Base-by-base conservation (phyloP, 2,888 invertebrate species). In the Campoplex nolae region DNA sequence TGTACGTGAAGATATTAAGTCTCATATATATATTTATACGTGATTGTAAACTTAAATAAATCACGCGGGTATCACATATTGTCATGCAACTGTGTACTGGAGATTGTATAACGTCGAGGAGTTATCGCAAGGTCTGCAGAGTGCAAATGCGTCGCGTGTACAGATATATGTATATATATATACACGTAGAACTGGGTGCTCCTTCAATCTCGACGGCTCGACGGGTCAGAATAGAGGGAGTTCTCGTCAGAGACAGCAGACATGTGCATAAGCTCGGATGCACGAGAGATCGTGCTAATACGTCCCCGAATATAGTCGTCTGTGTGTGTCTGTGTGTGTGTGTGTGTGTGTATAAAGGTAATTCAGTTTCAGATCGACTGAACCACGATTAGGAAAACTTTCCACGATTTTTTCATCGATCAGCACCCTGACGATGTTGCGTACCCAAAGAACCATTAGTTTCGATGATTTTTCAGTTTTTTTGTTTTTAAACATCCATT, bases 41-140 rank as follows among this genome's bases (percentile, higher is more conserved):
- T 42, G 9, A 35, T 68, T 68, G 42, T 75, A 70, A 67, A 51
- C 62, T 35, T 38, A 54, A n/a, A 76, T 67, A 81, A 84, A 84
- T 84, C 74, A 81, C 42, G 62, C 23, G 74, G 81, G 74, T 74
- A 82, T 84, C 81, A 54, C 77, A 79, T 78, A 71, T 73, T 84
- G 76, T 62, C 84, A 62, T 80, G 51, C 74, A 70, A 78, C 85
- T 82, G 58, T 75, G 80, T 70, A 62, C 58, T 75, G 16, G 28
- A 62, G 16, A 42, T 58, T 75, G 42, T 70, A 74, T 23, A 68
- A 62, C 74, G 79, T 54, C 71, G 86, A 80, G 76, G 76, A 83
- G 67, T 77, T 83, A 86, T 86, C 86, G 83, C 80, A 71, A 62
- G 76, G 56, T 67, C 77, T 83, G 83, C 84, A 84, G 76, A 54